These are phyloP conservation scores for Platygyra sinensis DNA, from an alignment of 64 coral and sea anemone genomes.

Conservation along the genomic window DNA sequence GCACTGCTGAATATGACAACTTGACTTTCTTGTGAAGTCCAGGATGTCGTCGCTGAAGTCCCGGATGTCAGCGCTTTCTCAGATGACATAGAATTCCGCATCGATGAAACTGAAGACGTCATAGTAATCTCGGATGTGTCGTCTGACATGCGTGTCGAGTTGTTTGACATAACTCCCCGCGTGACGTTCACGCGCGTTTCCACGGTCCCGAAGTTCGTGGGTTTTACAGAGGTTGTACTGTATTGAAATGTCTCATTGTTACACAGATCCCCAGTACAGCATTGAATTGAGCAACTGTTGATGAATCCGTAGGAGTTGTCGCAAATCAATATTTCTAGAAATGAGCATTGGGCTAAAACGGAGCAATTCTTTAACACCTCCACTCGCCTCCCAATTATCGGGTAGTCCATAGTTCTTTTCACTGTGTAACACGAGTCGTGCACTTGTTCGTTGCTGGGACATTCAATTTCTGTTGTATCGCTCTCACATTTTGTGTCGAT, in stretches of 20 bases:
- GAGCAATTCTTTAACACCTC: neutral
- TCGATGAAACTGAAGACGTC: neutral
- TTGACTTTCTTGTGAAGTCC: neutral
- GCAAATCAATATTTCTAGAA: neutral
- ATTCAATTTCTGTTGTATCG: neutral
- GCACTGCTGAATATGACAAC: neutral
- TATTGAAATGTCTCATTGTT: neutral
- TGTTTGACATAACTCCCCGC: neutral
- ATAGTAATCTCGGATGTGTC: neutral
- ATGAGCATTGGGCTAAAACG: neutral
- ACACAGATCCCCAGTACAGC: slow-evolving; percentile 9
- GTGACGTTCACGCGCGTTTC: neutral
- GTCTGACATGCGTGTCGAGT: neutral
- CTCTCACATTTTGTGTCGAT: neutral
- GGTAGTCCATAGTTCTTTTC: neutral
- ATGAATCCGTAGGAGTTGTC: neutral
- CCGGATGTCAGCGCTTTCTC: neutral
- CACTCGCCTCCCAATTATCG: neutral
- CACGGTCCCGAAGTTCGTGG: no score
- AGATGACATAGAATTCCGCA: neutral
- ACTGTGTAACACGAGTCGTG: slow-evolving; percentile 1
- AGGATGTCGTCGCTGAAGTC: neutral
- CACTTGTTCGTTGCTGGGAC: neutral
- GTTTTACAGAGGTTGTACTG: neutral
- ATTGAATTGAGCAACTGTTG: neutral